Conservation (phyloP, 2,113 vertebrate genomes). For the Bettongia penicillata region DNA sequence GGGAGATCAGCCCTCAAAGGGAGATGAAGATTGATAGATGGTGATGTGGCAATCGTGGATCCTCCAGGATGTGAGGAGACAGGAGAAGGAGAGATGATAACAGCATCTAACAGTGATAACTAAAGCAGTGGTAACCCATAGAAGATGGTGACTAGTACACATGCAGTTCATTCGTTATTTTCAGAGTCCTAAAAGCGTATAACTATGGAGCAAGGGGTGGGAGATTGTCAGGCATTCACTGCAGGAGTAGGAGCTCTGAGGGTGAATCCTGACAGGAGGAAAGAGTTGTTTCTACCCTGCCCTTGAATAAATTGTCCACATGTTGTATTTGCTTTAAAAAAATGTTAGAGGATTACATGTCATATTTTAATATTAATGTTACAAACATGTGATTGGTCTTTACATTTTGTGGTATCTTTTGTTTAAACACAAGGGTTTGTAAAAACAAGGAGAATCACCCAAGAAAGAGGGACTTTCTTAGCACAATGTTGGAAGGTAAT, state of each 20-base stretch:
- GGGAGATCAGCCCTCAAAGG: too few relatives aligned
- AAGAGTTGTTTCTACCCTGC: background rate
- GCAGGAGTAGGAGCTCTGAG: background rate
- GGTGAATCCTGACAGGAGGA: background rate
- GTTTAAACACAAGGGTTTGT: background rate
- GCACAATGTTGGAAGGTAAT: background rate
- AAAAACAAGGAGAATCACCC: background rate
- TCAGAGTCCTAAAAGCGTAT: background rate
- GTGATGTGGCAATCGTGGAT: too few relatives aligned
- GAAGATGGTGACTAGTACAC: background rate
- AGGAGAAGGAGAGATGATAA: background rate
- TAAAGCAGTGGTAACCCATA: background rate
- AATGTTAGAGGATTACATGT: background rate
- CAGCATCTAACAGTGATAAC: too few relatives aligned
- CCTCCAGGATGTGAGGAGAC: too few relatives aligned
- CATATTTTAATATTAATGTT: background rate
- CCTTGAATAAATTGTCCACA: background rate
- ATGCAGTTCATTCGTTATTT: background rate
- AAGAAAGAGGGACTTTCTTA: background rate
- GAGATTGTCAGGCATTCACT: background rate
- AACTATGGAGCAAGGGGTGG: background rate
- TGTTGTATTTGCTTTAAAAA: background rate
- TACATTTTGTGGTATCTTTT: background rate
- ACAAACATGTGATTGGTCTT: background rate
- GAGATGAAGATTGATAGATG: too few relatives aligned